phyloP scores from a whole-genome alignment of 2,113 vertebrate genomes.

The Aegypius monachus region DNA sequence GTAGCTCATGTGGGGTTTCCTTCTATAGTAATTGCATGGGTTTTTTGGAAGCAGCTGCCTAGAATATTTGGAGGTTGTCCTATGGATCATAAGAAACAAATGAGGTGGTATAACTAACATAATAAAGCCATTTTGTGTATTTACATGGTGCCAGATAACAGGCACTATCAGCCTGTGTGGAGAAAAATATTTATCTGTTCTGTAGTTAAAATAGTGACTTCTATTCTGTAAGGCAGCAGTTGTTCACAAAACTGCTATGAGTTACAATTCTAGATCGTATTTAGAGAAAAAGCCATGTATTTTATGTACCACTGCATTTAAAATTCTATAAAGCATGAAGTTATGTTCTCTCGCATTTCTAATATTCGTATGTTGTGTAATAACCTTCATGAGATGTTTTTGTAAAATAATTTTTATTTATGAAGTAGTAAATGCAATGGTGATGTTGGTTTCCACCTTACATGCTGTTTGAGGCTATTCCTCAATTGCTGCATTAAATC shows the following conservation, averaged over 20 bases:
- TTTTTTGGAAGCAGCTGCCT: neutral
- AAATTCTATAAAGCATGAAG: neutral
- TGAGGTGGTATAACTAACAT: neutral
- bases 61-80: neutral
- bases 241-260: neutral
- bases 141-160: neutral
- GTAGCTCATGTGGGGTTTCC: neutral
- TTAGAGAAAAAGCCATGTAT: neutral
- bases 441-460: neutral
- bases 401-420: neutral
- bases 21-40: neutral
- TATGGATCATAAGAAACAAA: neutral
- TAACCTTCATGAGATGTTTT: neutral
- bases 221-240: neutral
- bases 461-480: neutral
- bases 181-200: neutral
- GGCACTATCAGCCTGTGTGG: neutral
- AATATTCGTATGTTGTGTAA: neutral
- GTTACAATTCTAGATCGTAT: neutral
- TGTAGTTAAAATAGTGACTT: neutral
- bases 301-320: neutral
- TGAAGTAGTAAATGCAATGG: neutral
- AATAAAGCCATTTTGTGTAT: neutral
- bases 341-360: neutral
- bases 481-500: neutral